Base-by-base conservation (phyloP, 2,888 invertebrate species). In the Cantharis rufa region DNA sequence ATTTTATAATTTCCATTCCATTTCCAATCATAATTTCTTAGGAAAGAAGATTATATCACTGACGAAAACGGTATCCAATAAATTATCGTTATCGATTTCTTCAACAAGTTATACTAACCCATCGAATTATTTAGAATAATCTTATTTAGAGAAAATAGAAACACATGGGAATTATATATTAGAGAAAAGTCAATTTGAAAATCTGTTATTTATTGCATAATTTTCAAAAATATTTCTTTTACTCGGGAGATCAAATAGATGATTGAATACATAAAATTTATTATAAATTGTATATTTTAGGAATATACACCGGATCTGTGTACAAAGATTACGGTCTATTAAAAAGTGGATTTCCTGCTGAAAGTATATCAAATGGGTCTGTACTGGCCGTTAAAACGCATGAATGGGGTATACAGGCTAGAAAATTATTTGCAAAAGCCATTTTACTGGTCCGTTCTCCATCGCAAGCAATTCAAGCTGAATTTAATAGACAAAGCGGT, bases 321-420 rank as follows among this genome's bases (percentile, higher is more conserved):
- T 95, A 95, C 87, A 94, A 94, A 89, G 95, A 95, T 85, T 93
- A 93, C 85, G 94, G 94, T 16, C 89, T 95, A 18, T 87, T 93
- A 80, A 92, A 93, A 84, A 94, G 94, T 83, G 95, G 95, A 0
- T 95, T 95, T 85, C 95, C 95, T 0, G 95, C 93, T 0, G 95
- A 95, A 86, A 93, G 92, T 85, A 90, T 95, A 1, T 90, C 91
- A 3, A 94, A 95, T 86, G 94, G 93, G 28, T 93, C 94, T 10
- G 95, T 95, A 9, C 88, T 94, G 74, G 91, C 94, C 13, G 94
- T 95, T 27, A 95, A 95, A 87, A 95, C 95, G 0, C 95, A 95
- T 86, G 94, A 94, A 85, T 92, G 92, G 87, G 94, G 94, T 5
- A 89, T 88, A 10, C 86, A 86, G 62, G 91, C 93, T 0, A 86